phyloP scores from a whole-genome alignment of 2,113 vertebrate genomes.

The Halichoerus grypus region DNA sequence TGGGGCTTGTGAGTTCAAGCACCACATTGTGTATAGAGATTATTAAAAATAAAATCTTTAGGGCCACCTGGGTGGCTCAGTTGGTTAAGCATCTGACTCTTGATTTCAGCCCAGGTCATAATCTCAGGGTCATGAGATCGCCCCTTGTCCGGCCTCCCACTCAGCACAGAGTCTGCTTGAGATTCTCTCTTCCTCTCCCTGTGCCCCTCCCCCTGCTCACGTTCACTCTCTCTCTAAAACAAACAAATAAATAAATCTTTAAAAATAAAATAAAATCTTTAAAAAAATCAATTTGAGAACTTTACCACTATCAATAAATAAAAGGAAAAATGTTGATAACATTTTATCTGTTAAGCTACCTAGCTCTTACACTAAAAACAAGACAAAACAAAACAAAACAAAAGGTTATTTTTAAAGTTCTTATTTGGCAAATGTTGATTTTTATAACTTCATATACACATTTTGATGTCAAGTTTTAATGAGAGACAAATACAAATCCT shows the following conservation, averaged over 20 bases:
- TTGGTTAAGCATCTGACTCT: not conserved
- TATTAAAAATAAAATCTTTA: not conserved
- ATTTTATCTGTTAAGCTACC: not conserved
- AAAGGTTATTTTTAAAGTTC: not conserved
- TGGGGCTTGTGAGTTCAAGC: not conserved
- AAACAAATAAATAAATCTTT: not conserved
- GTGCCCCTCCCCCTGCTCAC: not conserved
- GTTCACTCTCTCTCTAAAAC: not conserved
- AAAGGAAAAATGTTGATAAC: not conserved
- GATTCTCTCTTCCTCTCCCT: not conserved
- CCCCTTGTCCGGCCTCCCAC: not conserved
- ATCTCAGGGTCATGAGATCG: not conserved
- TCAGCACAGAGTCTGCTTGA: not conserved
- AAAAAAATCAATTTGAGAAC: not conserved
- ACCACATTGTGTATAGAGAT: not conserved
- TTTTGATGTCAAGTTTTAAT: slow-evolving; percentile 73
- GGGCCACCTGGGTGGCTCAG: not conserved
- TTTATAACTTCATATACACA: not conserved
- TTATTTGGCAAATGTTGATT: slow-evolving; percentile 1
- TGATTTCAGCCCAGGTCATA: not conserved
- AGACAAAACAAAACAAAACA: slow-evolving; percentile 29
- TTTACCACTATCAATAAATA: not conserved
- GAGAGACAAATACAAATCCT: slow-evolving; percentile 66
- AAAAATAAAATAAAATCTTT: not conserved
- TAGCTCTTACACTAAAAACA: not conserved